Evolutionary conservation across 1,140 invertebrate species (phyloP).

Genomic region (Eriocheir sinensis): DNA sequence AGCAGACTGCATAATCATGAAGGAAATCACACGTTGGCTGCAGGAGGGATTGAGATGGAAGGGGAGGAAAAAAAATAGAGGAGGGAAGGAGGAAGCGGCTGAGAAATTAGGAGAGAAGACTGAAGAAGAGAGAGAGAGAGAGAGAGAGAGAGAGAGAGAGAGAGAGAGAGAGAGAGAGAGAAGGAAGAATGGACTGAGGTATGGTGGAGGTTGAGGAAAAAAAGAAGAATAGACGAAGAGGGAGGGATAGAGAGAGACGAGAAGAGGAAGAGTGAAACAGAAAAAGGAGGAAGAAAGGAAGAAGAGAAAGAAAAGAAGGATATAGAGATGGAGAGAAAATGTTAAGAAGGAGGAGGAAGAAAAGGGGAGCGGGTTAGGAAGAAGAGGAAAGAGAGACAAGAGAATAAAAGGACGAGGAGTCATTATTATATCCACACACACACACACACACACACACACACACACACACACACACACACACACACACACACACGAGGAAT

Average conservation of each 20-base stretch:
- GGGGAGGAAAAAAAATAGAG: not conserved
- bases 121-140: not conserved
- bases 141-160: not conserved
- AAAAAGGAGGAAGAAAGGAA: not conserved
- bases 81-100: too few species aligned
- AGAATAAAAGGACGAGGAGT: not conserved
- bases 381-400: not conserved
- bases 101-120: not conserved
- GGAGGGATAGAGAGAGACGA: constrained; percentile 27
- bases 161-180: not conserved
- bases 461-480: too few species aligned
- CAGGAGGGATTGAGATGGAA: not conserved
- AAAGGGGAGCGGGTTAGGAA: not conserved
- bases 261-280: too few species aligned
- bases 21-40: too few species aligned
- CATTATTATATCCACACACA: too few species aligned
- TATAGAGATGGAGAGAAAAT: not conserved
- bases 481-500: too few species aligned
- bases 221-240: constrained; percentile 25
- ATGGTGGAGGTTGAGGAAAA: not conserved
- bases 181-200: not conserved
- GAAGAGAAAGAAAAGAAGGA: not conserved
- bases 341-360: not conserved
- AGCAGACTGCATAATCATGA: too few species aligned
- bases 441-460: too few species aligned